These are phyloP conservation scores for Spodoptera littoralis DNA, from an alignment of 2,888 invertebrate genomes.

Conservation along the genomic window DNA sequence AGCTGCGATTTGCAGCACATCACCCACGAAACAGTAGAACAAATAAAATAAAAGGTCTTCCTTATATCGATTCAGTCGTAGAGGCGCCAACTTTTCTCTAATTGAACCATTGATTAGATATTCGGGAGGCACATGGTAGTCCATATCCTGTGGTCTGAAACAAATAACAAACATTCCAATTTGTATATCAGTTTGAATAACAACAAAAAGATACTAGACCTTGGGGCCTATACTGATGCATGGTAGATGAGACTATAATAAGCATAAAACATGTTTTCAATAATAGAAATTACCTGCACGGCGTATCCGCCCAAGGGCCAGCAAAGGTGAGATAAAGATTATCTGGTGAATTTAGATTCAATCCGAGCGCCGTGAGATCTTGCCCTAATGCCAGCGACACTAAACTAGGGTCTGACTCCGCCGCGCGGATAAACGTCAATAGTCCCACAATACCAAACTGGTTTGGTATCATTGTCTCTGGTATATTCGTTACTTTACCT, in stretches of 20 bases:
- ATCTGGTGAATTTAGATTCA: constrained; percentile 99
- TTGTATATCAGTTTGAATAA: not conserved
- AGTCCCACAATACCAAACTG: constrained; percentile 99
- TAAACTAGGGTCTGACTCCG: constrained; percentile 98
- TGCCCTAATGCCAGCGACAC: constrained; percentile 99
- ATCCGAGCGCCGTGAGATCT: constrained; percentile 98
- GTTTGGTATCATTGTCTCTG: constrained; percentile 99
- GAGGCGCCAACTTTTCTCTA: constrained; percentile 97
- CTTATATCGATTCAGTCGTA: constrained; percentile 98
- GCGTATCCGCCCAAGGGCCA: constrained; percentile 99
- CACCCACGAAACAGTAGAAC: constrained; percentile 99
- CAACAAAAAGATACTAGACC: no score
- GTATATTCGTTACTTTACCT: constrained; percentile 99
- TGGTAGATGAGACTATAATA: not conserved
- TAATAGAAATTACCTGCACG: constrained; percentile 90
- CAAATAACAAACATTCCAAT: constrained; percentile 4
- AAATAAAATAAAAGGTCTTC: constrained; percentile 99
- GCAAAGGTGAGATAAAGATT: constrained; percentile 99
- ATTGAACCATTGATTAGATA: constrained; percentile 99
- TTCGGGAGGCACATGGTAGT: constrained; percentile 99
- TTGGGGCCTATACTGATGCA: no score
- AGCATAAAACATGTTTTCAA: not conserved
- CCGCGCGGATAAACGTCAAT: constrained; percentile 98
- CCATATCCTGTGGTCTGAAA: constrained; percentile 98
- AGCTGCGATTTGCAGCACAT: constrained; percentile 98